phyloP scores from a whole-genome alignment of 2,113 vertebrate genomes.

The Sitta europaea region DNA sequence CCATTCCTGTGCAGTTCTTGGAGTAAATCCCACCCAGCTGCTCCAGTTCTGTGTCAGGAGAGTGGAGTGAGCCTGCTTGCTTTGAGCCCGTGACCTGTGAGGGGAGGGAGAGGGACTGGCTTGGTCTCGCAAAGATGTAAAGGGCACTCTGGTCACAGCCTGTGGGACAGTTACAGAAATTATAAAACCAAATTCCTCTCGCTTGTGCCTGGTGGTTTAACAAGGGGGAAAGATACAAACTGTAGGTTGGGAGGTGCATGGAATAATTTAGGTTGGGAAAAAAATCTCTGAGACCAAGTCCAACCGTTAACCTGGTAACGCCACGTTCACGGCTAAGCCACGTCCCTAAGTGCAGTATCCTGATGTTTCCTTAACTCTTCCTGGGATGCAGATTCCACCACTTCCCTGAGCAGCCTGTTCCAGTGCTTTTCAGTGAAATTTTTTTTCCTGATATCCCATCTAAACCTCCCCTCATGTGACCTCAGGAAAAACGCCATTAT shows the following conservation, averaged over 20 bases:
- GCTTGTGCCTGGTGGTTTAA: neutral
- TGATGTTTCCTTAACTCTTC: neutral
- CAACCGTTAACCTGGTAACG: fast-evolving
- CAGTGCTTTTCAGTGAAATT: neutral
- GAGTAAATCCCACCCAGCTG: neutral
- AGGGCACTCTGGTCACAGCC: neutral
- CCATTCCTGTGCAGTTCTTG: neutral
- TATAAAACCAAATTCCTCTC: neutral
- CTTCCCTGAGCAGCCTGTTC: neutral
- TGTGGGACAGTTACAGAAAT: neutral
- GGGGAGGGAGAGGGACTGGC: neutral
- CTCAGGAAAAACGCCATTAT: neutral
- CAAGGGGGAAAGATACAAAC: neutral
- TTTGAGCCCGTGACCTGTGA: neutral
- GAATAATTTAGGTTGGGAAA: neutral
- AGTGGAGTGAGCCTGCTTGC: neutral
- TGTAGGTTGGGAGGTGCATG: neutral
- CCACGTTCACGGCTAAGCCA: fast-evolving
- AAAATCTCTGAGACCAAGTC: fast-evolving
- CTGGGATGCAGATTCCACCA: neutral
- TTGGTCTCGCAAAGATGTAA: neutral
- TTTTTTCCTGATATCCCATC: neutral
- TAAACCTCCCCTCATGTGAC: neutral
- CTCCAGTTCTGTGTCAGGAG: neutral
- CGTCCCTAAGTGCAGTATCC: neutral